Percentiles rank a stretch among this genome's conserved stretches.
Evolutionary conservation across 2,888 invertebrate species (phyloP).

Genomic region (Limnephilus marmoratus): DNA sequence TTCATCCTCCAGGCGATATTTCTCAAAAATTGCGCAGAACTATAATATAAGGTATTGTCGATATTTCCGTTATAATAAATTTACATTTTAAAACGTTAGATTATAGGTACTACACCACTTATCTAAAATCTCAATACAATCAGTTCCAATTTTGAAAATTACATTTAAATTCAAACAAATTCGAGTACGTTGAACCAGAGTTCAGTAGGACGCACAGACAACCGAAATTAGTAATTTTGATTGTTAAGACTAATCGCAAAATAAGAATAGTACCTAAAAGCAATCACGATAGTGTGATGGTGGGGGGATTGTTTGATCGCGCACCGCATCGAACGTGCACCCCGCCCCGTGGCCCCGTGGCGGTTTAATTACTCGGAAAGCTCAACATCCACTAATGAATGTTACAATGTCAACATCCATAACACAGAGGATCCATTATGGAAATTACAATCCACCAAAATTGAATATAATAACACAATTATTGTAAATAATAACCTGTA

Average conservation of each 20-base stretch:
- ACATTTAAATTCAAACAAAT: too few species aligned
- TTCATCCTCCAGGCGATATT: too few species aligned
- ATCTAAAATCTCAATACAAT: too few species aligned
- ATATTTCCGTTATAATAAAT: too few species aligned
- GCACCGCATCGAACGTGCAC: not conserved
- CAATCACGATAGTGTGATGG: not conserved
- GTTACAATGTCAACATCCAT: not conserved
- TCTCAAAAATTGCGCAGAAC: too few species aligned
- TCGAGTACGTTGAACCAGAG: too few species aligned
- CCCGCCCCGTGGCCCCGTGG: not conserved
- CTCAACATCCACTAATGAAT: not conserved
- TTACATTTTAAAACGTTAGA: too few species aligned
- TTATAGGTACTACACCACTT: too few species aligned
- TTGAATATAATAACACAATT: not conserved
- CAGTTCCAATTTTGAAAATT: too few species aligned
- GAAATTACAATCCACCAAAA: not conserved
- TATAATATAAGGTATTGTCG: too few species aligned
- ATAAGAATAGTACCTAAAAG: not conserved
- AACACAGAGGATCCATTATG: not conserved
- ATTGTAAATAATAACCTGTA: not conserved
- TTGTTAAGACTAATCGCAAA: not conserved
- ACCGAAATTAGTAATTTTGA: not conserved
- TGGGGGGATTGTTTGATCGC: not conserved
- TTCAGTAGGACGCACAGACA: too few species aligned
- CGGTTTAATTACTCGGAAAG: not conserved